phyloP scores from a whole-genome alignment of 2,797 vertebrate species.

The Poecile montanus region DNA sequence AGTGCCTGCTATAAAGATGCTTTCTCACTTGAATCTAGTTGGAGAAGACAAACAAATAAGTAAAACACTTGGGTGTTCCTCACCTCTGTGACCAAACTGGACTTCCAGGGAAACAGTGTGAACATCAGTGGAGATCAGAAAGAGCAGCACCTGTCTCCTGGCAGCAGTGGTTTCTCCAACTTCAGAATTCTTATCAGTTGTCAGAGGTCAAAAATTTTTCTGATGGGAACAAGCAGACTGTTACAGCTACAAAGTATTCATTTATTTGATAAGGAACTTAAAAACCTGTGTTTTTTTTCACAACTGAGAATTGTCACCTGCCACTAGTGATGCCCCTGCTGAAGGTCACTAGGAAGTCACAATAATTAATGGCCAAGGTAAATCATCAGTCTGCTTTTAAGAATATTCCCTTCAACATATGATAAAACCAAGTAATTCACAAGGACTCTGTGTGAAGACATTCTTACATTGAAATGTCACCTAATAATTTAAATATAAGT shows the following conservation, averaged over 20 bases:
- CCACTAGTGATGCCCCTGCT: neutral
- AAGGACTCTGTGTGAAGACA: neutral
- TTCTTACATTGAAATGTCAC: neutral
- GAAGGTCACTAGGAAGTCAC: neutral
- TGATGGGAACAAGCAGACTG: neutral
- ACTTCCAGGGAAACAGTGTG: neutral
- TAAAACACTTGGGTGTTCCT: neutral
- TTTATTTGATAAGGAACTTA: neutral
- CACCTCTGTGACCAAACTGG: neutral
- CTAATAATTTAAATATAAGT: neutral
- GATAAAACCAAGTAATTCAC: neutral
- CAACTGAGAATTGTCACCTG: neutral
- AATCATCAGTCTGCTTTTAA: neutral
- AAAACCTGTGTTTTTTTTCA: neutral
- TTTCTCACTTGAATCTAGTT: neutral
- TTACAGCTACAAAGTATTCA: neutral
- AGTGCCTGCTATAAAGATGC: neutral
- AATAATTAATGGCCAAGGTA: neutral
- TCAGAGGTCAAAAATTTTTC: neutral
- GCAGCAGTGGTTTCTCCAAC: fast-evolving
- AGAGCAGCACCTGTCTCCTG: neutral
- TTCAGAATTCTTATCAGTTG: neutral
- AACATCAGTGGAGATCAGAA: fast-evolving
- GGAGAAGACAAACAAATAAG: neutral
- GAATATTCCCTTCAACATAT: neutral